Base-by-base conservation (phyloP, 1,140 invertebrate genomes). In the Procambarus clarkii region DNA sequence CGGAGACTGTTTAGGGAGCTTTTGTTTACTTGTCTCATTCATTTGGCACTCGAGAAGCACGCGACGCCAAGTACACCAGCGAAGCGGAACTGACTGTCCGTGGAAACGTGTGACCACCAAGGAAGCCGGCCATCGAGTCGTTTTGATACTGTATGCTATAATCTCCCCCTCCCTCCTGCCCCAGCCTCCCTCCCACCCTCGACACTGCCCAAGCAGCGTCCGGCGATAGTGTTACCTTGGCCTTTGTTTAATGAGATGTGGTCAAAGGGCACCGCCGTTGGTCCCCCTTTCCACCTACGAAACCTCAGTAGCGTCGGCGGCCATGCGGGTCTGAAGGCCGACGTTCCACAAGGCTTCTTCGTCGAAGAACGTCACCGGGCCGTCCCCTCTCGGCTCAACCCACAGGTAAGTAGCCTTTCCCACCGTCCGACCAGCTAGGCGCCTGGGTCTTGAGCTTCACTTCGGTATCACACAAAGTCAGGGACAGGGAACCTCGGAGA, bases 211-310 rank as follows among this genome's bases (percentile, higher is more conserved):
- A 54, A 24, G 34, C 71, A 69, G 74, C 81, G 82, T 85, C 88
- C 88, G 88, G 81, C 54, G 80, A 91, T 91, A 91, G 74, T 91
- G 88, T 91, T 85, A 91, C 88, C 71, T 77, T 77, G 77, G 80
- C 82, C 88, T 91, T 91, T 91, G 88, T 91, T 91, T 91, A 91
- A 91, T 91, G 88, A 91, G 88, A 91, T 81, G 88, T 74, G 88
- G 85, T 91, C 88, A 91, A 91, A 91, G 81, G 88, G 88, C 81
- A 50, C 88, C 88, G 88, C 88, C 88, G 60, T 45, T 79, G 58
- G 71, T 82, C 88, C 88, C 81, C 88, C 34, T 83, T 85, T 78
- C 80, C 69, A 85, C 76, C 81, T 18, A 91, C 81, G 88, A 91
- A 91, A 91, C 88, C 88, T 85, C 88, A 91, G 88, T 84, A 85